Conservation (phyloP, 2,113 vertebrate species). For the Daboia siamensis region DNA sequence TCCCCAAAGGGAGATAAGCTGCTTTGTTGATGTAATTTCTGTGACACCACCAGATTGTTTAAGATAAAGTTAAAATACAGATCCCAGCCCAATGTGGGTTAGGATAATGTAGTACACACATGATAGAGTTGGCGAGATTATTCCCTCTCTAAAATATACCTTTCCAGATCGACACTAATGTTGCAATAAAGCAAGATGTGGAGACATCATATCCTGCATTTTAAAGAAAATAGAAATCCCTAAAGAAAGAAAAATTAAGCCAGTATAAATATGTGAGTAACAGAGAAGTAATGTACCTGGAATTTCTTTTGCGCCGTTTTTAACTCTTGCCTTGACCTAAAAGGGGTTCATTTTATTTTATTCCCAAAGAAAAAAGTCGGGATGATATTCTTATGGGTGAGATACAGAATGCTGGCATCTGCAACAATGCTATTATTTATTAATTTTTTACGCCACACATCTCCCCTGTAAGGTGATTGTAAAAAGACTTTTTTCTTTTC, state of each 20-base stretch:
- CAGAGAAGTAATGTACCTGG: not conserved
- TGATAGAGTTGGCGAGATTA: not conserved
- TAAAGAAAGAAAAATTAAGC: not conserved
- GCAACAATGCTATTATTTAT: not conserved
- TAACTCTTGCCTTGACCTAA: not conserved
- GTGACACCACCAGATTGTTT: not conserved
- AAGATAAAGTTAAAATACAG: constrained; percentile 8
- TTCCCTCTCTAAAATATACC: not conserved
- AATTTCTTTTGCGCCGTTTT: not conserved
- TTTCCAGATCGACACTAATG: not conserved
- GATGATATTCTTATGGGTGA: not conserved
- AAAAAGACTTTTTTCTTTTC: not conserved
- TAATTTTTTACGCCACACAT: not conserved
- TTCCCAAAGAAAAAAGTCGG: not conserved
- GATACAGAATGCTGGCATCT: not conserved
- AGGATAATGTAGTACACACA: not conserved
- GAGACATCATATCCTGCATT: not conserved
- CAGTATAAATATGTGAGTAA: not conserved
- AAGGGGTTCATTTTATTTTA: not conserved
- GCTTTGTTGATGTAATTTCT: not conserved
- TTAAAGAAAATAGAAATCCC: not conserved
- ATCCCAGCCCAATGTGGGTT: not conserved
- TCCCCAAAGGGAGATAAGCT: not conserved
- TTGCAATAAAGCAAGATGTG: not conserved
- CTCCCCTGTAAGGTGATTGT: not conserved